Conservation (phyloP, 2,888 invertebrate species). For the Trissolcus japonicus region DNA sequence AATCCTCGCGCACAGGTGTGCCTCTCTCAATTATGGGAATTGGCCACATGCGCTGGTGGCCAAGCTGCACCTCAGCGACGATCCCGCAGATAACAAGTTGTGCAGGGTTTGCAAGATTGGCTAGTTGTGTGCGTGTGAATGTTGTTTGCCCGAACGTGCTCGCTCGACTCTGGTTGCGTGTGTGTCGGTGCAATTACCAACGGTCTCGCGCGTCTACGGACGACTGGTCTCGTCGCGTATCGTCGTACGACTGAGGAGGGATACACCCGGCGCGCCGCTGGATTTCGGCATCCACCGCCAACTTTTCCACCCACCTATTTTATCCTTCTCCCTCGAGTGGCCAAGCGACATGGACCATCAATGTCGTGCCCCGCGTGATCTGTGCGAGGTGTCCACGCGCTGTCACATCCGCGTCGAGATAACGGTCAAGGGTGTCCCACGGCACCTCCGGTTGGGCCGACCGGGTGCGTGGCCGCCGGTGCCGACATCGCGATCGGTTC, state of each 20-base stretch:
- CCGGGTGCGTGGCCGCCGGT: background rate
- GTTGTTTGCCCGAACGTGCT: slow-evolving; percentile 1
- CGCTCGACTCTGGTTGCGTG: slow-evolving; percentile 7
- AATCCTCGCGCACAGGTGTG: no score
- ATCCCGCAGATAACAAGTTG: no score
- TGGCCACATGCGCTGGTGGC: no score
- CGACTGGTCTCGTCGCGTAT: slow-evolving; percentile 57
- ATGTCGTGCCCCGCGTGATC: slow-evolving; percentile 28
- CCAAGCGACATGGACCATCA: slow-evolving; percentile 37
- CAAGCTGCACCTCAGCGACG: no score
- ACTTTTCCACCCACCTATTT: slow-evolving; percentile 55
- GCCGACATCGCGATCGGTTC: background rate
- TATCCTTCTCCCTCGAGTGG: slow-evolving; percentile 46
- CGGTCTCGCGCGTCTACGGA: slow-evolving; percentile 49
- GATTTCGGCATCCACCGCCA: slow-evolving; percentile 54
- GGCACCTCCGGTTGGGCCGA: slow-evolving; percentile 7
- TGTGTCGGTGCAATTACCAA: slow-evolving; percentile 27
- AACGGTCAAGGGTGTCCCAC: slow-evolving; percentile 45
- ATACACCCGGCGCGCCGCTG: slow-evolving; percentile 53
- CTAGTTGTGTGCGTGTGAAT: no score
- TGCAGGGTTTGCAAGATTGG: no score
- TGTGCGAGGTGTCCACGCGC: slow-evolving; percentile 32
- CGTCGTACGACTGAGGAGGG: slow-evolving; percentile 55
- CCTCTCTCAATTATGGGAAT: no score
- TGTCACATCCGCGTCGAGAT: slow-evolving; percentile 12